Conservation (phyloP, 2,113 vertebrate species). For the Panurus biarmicus region DNA sequence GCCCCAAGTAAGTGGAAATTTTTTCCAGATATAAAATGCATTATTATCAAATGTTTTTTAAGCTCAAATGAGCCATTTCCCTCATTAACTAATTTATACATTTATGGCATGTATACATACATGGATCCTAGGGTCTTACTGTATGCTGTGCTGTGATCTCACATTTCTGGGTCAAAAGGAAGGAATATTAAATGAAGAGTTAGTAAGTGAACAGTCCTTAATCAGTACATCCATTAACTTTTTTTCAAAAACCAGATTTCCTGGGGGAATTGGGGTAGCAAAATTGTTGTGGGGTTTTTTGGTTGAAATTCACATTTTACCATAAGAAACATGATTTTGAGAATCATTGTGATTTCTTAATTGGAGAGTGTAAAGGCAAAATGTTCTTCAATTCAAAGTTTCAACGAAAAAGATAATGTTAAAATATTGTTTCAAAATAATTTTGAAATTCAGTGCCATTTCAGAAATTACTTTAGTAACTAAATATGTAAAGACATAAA, state of each 20-base stretch:
- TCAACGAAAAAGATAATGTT: not conserved
- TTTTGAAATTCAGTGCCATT: not conserved
- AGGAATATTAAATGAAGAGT: not conserved
- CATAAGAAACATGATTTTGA: not conserved
- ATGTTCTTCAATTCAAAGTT: not conserved
- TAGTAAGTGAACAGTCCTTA: not conserved
- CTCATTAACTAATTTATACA: not conserved
- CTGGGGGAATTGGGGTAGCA: rapidly evolving
- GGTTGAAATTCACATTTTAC: not conserved
- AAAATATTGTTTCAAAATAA: not conserved
- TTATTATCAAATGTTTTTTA: not conserved
- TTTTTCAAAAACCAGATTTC: not conserved
- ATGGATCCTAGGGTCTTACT: not conserved
- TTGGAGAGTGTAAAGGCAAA: not conserved
- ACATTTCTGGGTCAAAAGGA: not conserved
- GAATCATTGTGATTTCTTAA: not conserved
- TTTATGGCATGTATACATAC: not conserved
- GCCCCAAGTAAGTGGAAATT: not conserved
- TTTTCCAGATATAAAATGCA: not conserved
- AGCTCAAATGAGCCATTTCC: not conserved
- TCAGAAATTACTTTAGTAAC: not conserved
- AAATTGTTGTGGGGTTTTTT: not conserved
- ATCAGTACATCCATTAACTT: not conserved
- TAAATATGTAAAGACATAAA: not conserved
- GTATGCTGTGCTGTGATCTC: not conserved